Conservation (phyloP, 2,113 vertebrate genomes). For the Campylomormyrus tamandua region DNA sequence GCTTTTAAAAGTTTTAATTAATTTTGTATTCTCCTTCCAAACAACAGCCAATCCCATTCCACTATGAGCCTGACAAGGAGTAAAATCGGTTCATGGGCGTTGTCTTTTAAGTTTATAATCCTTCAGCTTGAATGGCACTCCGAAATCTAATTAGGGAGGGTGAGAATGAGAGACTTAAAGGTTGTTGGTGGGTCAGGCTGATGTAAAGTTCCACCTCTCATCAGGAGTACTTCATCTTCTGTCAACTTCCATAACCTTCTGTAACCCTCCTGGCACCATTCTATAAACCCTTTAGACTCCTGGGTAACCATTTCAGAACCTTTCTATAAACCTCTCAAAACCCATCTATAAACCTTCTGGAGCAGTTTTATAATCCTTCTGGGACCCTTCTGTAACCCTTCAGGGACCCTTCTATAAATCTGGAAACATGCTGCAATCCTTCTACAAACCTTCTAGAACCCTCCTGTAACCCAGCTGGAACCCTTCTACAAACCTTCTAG, state of each 20-base stretch:
- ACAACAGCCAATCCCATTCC: neutral
- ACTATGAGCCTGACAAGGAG: neutral
- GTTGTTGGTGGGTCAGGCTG: neutral
- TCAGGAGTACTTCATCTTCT: neutral
- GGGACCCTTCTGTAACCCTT: neutral
- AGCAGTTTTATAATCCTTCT: neutral
- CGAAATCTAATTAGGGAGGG: neutral
- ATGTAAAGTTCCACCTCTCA: neutral
- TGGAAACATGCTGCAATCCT: neutral
- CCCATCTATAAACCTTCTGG: neutral
- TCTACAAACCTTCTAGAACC: neutral
- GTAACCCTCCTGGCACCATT: neutral
- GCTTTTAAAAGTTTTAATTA: constrained; percentile 12
- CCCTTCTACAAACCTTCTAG: neutral
- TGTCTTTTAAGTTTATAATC: constrained; percentile 19
- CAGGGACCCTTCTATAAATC: neutral
- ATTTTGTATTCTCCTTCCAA: constrained; percentile 5
- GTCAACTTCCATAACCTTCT: neutral
- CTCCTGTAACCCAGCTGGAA: neutral
- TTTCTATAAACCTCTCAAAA: neutral
- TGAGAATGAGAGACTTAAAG: neutral
- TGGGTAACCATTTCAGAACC: neutral
- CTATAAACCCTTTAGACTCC: neutral
- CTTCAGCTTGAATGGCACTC: constrained; percentile 1
- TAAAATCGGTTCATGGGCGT: neutral